phyloP scores from a whole-genome alignment of 2,888 invertebrate species.

The Microctonus brassicae region DNA sequence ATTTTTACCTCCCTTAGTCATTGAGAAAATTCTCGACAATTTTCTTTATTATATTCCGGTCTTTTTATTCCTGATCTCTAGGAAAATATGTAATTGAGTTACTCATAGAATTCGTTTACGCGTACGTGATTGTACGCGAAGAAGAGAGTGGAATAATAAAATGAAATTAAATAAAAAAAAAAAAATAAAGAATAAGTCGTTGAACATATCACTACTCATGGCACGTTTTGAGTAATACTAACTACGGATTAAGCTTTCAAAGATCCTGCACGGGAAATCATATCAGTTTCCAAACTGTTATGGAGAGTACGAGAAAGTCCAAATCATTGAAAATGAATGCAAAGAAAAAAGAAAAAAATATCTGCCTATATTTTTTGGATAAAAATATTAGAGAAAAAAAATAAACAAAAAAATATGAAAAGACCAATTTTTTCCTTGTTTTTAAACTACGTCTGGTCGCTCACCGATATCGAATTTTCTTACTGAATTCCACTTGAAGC shows the following conservation, averaged over 20 bases:
- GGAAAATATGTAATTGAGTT: not conserved
- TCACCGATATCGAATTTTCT: slow-evolving; percentile 35
- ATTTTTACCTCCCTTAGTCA: not conserved
- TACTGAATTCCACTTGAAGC: slow-evolving; percentile 30
- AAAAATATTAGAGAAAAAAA: not conserved
- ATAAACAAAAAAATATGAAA: not conserved
- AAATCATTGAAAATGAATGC: slow-evolving; percentile 13
- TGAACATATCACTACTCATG: slow-evolving; percentile 5
- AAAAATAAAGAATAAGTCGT: not conserved
- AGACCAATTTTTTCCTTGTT: not conserved
- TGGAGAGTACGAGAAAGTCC: not conserved
- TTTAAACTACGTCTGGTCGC: not conserved
- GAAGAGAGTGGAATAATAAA: not conserved
- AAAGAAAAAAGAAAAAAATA: too few relatives aligned
- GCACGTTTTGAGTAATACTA: slow-evolving; percentile 33
- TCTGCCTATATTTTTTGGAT: not conserved
- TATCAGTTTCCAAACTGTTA: not conserved
- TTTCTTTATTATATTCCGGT: not conserved
- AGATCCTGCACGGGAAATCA: slow-evolving; percentile 26
- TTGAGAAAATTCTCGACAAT: not conserved
- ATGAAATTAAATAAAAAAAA: not conserved
- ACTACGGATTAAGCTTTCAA: slow-evolving; percentile 32
- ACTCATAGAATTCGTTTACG: not conserved
- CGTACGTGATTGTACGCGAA: not conserved
- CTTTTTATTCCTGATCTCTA: not conserved